phyloP scores from a whole-genome alignment of 2,113 vertebrate genomes.

The Engraulis encrasicolus region DNA sequence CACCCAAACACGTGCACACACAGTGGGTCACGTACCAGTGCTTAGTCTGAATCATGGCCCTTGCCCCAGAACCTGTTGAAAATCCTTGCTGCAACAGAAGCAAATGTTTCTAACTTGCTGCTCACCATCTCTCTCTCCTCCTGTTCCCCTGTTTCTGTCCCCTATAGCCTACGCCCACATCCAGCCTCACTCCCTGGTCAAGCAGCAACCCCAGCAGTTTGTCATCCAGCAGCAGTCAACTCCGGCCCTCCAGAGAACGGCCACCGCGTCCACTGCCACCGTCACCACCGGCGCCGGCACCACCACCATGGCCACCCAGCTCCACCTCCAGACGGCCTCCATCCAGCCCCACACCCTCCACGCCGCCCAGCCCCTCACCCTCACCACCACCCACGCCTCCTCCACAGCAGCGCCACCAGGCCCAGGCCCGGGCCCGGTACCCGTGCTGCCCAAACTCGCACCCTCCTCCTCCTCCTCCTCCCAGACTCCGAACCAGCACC shows the following conservation, averaged over 20 bases:
- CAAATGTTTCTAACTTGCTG: too few species aligned
- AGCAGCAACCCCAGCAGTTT: constrained; percentile 79
- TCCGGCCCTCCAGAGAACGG: constrained; percentile 63
- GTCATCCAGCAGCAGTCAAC: constrained; percentile 80
- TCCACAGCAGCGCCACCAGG: constrained; percentile 45
- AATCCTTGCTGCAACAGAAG: too few species aligned
- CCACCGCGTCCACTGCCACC: not conserved
- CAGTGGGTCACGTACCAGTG: too few species aligned
- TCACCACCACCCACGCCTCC: constrained; percentile 54
- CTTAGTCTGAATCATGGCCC: too few species aligned
- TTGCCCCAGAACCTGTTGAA: too few species aligned
- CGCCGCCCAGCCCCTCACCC: constrained; percentile 54
- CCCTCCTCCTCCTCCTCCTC: not conserved
- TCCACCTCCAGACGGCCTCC: constrained; percentile 76
- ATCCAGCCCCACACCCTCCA: constrained; percentile 76
- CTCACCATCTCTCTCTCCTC: not conserved
- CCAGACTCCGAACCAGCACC: not conserved
- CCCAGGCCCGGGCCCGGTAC: constrained; percentile 63
- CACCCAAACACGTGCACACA: too few species aligned
- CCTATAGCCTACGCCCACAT: constrained; percentile 85
- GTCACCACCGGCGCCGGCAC: not conserved
- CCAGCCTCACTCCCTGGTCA: constrained; percentile 86
- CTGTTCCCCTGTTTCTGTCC: constrained; percentile 18
- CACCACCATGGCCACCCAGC: constrained; percentile 51
- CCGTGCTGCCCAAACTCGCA: constrained; percentile 75